phyloP scores from a whole-genome alignment of 2,113 vertebrate species.

The Gymnorhina tibicen region DNA sequence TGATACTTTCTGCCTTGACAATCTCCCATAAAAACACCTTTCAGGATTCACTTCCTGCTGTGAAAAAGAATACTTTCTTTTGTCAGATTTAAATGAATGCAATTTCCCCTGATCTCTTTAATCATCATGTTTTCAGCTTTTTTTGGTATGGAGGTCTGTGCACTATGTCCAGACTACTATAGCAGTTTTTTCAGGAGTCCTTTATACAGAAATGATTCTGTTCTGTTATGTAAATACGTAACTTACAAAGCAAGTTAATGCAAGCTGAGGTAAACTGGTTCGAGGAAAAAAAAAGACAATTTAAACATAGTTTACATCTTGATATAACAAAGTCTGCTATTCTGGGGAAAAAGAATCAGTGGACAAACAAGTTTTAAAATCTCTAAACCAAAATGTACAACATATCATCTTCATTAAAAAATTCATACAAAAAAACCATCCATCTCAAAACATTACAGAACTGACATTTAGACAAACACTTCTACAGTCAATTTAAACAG shows the following conservation, averaged over 20 bases:
- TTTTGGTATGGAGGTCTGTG: neutral
- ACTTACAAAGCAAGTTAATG: neutral
- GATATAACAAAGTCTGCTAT: neutral
- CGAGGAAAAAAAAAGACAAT: neutral
- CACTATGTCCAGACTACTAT: neutral
- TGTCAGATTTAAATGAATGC: neutral
- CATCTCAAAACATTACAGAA: neutral
- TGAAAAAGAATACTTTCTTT: neutral
- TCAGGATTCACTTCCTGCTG: neutral
- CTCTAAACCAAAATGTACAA: neutral
- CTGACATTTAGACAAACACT: neutral
- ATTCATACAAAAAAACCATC: neutral
- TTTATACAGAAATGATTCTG: neutral
- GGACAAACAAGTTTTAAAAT: neutral
- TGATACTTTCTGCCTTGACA: neutral
- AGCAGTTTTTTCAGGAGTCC: neutral
- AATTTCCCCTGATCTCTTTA: neutral
- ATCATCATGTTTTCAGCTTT: neutral
- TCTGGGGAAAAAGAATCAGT: neutral
- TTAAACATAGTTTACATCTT: neutral
- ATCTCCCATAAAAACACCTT: neutral
- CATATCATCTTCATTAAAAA: neutral
- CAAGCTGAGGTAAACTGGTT: neutral
- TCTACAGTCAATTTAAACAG: neutral
- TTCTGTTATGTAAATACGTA: neutral